These are phyloP conservation scores for Ornithoptera priamus DNA, from an alignment of 2,888 invertebrate genomes.

Conservation along the genomic window DNA sequence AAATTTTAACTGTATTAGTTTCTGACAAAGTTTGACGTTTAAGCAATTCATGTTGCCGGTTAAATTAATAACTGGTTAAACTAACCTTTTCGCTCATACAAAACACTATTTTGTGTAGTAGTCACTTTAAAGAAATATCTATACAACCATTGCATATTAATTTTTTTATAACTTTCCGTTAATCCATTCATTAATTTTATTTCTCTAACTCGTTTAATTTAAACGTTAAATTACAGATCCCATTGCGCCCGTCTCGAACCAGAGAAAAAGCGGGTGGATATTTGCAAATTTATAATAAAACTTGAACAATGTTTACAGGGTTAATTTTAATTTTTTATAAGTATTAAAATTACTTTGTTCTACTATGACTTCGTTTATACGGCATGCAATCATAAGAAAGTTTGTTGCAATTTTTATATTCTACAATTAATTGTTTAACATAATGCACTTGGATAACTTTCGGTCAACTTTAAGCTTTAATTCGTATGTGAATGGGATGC, in stretches of 20 bases:
- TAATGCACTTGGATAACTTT: too few species aligned
- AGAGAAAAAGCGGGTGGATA: constrained; percentile 29
- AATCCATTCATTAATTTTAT: constrained; percentile 63
- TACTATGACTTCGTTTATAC: neutral
- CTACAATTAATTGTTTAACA: neutral
- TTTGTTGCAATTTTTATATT: neutral
- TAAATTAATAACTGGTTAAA: too few species aligned
- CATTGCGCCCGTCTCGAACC: constrained; percentile 42
- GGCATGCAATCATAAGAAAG: neutral
- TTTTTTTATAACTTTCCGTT: constrained; percentile 44
- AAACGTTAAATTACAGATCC: constrained; percentile 57
- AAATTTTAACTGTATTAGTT: too few species aligned
- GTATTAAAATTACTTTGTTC: neutral
- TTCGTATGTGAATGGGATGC: neutral
- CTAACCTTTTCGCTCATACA: too few species aligned
- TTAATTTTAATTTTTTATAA: constrained; percentile 25
- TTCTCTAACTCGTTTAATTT: constrained; percentile 67
- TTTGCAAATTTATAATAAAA: constrained; percentile 35
- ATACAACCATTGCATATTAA: constrained; percentile 34
- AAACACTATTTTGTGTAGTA: neutral
- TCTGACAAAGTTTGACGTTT: too few species aligned
- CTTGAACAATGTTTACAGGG: constrained; percentile 42
- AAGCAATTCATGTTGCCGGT: too few species aligned
- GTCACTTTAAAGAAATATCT: too few species aligned
- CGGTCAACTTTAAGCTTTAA: neutral